Conservation (phyloP, 1,140 invertebrate species). For the Drosophila burlai region DNA sequence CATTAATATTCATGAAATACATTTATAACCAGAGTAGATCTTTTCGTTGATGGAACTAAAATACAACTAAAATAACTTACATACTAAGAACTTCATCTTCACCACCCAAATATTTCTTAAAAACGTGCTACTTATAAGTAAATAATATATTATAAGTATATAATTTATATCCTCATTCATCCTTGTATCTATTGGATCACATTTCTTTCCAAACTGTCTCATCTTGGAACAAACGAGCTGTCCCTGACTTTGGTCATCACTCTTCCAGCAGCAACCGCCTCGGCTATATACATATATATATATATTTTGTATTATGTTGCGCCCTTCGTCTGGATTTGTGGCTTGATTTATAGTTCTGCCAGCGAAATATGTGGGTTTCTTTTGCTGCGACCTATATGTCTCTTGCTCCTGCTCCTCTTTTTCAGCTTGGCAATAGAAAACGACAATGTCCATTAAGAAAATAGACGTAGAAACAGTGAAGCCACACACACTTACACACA, state of each 20-base stretch:
- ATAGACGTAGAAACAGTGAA: slow-evolving; percentile 52
- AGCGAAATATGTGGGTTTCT: slow-evolving; percentile 16
- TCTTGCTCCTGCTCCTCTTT: neutral
- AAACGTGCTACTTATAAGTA: slow-evolving; percentile 1
- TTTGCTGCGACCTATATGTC: slow-evolving; percentile 10
- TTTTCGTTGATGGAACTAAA: too few species aligned
- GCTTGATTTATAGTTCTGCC: slow-evolving; percentile 67
- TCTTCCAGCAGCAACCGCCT: slow-evolving; percentile 30
- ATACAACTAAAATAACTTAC: neutral
- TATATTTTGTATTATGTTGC: slow-evolving; percentile 26
- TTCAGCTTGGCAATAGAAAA: slow-evolving; percentile 41
- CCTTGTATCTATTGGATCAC: slow-evolving; percentile 5
- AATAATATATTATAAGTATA: neutral
- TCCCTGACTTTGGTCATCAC: slow-evolving; percentile 48
- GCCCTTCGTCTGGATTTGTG: slow-evolving; percentile 54
- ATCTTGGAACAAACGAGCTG: slow-evolving; percentile 38
- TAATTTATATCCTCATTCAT: slow-evolving; percentile 3
- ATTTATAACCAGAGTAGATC: too few species aligned
- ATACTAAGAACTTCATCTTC: neutral
- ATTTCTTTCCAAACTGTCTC: slow-evolving; percentile 32
- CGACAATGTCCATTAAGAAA: slow-evolving; percentile 78
- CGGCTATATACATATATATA: neutral
- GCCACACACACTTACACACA: slow-evolving; percentile 12
- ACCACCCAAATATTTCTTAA: neutral
- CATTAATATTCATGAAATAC: neutral